Base-by-base conservation (phyloP, 1,140 invertebrate genomes). In the Berghia stephanieae region DNA sequence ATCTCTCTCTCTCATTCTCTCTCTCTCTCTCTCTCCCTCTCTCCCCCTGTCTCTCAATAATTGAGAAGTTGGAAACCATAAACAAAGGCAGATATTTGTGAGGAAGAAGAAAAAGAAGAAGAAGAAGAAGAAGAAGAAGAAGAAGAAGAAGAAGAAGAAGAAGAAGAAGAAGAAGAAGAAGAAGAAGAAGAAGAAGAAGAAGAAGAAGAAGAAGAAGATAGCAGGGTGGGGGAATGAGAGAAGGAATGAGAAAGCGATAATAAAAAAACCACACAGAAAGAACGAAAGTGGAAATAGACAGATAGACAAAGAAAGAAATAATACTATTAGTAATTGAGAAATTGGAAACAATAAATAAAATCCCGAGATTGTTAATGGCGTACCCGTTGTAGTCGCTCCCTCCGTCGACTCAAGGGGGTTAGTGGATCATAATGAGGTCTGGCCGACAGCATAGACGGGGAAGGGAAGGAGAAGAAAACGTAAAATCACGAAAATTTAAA, bases 41-140 rank as follows among this genome's bases (percentile, higher is more conserved):
- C 44, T n/a, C 43, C n/a, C 42, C 27, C 21, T 18, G n/a, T 5
- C 16, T 13, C 3, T 44, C 13, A 43, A 44, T 8, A 42, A 27
- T 42, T 3, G 31, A n/a, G 27, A 43, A 5, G 40, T 21, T 27
- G n/a, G 8, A 2, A 38, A 42, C 27, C 8, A 42, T 40, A 24
- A 43, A 2, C 2, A 43, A 4, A n/a, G 36, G 31, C 4, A 5
- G 21, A 57, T 60, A 57, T 42, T 46, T 38, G 55, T 75, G 42
- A 68, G 36, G 66, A 34, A 68, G 31, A 34, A 68, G 8, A 34
- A 34, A 24, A 8, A 68, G 66, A 34, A 68, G 66, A 34, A 68
- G 66, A 34, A 68, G 66, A 34, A 68, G 66, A 34, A 68, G 66
- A 34, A 68, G 66, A 34, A 68, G 66, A 34, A 68, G 66, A 34